Base-by-base conservation (phyloP, 2,797 vertebrate genomes). In the Triplophysa yarkandensis region DNA sequence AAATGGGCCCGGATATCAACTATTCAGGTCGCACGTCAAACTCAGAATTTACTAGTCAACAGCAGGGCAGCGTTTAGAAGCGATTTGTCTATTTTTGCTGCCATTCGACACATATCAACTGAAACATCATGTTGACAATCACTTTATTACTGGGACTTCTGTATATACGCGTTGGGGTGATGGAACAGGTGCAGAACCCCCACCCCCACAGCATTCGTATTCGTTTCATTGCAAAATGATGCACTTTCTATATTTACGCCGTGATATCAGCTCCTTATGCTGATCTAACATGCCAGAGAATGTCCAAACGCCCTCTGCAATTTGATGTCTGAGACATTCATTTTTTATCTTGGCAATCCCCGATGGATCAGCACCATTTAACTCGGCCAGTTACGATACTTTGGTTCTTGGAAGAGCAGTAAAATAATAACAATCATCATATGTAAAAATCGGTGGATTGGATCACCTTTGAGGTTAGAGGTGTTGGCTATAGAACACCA, bases 241-340 rank as follows among this genome's bases (percentile, higher is more conserved):
- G 88, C 79, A 80, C 79, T 11, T 78, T 85, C 88, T 92, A 90
- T 91, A 92, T 92, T 89, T 87, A 88, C 81, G 82, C 71, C 27
- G 83, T 92, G 89, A 92, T 88, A 92, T 93, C 91, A 92, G 86
- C 86, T 87, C 82, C 89, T 92, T 87, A 76, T 83, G 85, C 85
- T 83, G 21, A 81, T 86, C 85, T 82, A 36, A 63, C 76, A 82
- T 80, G 64, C 62, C 68, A 66, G 25, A 70, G 76, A 46, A 77
- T 57, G 68, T 72, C 74, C 52, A 50, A 48, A 66, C 34, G 61
- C 54, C 11, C 48, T 74, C 28, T 60, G 48, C n/a, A 58, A 55
- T 44, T 21, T 55, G 62, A 34, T 27, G 28, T 19, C 32, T 43
- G 44, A 58, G 28, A 58, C 17, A 9, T n/a, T n/a, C n/a, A n/a